phyloP scores from a whole-genome alignment of 2,888 invertebrate genomes.

The Catocala nupta region DNA sequence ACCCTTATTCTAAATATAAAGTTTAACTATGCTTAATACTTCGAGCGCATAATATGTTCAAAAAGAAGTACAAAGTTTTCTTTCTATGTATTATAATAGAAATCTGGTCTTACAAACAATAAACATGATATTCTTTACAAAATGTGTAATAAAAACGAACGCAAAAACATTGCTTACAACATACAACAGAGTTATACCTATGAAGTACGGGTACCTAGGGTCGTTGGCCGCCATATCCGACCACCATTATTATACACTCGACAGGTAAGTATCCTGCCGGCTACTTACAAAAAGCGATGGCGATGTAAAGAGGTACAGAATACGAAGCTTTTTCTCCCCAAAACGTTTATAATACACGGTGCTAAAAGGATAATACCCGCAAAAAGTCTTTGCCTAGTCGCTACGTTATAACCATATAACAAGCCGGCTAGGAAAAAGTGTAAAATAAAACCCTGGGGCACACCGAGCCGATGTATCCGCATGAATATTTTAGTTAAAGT shows the following conservation, averaged over 20 bases:
- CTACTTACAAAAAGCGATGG: slow-evolving; percentile 50
- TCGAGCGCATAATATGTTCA: no score
- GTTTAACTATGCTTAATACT: no score
- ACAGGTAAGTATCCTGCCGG: slow-evolving; percentile 34
- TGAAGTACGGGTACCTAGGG: neutral
- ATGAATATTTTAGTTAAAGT: slow-evolving; percentile 47
- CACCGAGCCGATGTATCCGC: slow-evolving; percentile 48
- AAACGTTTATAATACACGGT: slow-evolving; percentile 75
- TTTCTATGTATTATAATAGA: no score
- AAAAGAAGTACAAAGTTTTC: no score
- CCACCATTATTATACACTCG: slow-evolving; percentile 6
- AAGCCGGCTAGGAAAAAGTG: slow-evolving; percentile 72
- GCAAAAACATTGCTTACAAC: no score
- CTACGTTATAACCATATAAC: slow-evolving; percentile 72
- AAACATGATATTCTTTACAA: no score
- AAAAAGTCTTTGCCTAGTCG: slow-evolving; percentile 72
- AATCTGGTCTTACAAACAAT: no score
- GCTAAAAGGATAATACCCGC: slow-evolving; percentile 82
- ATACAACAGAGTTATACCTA: neutral
- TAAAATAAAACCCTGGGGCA: slow-evolving; percentile 50
- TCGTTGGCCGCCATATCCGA: neutral
- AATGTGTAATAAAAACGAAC: no score
- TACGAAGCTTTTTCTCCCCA: slow-evolving; percentile 61
- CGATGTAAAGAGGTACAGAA: slow-evolving; percentile 60
- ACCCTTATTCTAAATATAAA: no score